Conservation (phyloP, 2,113 vertebrate genomes). For the Helogale parvula region DNA sequence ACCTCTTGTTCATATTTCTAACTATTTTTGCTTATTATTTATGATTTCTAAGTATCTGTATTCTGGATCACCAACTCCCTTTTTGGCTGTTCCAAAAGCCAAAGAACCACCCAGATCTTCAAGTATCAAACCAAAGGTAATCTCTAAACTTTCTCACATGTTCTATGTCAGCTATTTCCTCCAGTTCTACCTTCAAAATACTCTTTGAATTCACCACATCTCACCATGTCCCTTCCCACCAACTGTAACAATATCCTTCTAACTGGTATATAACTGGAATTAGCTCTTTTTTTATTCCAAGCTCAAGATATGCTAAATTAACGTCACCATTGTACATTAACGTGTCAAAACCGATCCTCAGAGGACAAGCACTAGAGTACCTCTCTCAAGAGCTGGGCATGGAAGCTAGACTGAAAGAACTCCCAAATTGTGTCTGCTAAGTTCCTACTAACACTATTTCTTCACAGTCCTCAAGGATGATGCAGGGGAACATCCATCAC, state of each 20-base stretch:
- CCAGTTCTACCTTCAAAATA: no score
- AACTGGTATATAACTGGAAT: not conserved
- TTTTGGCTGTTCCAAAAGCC: not conserved
- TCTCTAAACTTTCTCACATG: not conserved
- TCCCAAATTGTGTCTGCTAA: not conserved
- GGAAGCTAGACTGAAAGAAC: not conserved
- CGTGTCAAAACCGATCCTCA: not conserved
- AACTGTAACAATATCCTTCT: not conserved
- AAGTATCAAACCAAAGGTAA: not conserved
- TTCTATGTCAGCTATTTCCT: not conserved
- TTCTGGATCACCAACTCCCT: not conserved
- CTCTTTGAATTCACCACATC: no score
- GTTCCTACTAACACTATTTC: not conserved
- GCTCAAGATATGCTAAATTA: not conserved
- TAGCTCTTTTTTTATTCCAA: not conserved
- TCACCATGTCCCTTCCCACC: not conserved
- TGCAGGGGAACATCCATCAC: not conserved
- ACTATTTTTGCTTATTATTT: not conserved
- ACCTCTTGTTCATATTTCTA: not conserved
- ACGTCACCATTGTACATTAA: not conserved
- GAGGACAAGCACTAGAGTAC: not conserved
- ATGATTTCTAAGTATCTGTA: not conserved
- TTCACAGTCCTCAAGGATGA: not conserved
- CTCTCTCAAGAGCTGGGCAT: not conserved
- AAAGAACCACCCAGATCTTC: not conserved